Base-by-base conservation (phyloP, 2,797 vertebrate species). In the Schizothorax lantsangensis region DNA sequence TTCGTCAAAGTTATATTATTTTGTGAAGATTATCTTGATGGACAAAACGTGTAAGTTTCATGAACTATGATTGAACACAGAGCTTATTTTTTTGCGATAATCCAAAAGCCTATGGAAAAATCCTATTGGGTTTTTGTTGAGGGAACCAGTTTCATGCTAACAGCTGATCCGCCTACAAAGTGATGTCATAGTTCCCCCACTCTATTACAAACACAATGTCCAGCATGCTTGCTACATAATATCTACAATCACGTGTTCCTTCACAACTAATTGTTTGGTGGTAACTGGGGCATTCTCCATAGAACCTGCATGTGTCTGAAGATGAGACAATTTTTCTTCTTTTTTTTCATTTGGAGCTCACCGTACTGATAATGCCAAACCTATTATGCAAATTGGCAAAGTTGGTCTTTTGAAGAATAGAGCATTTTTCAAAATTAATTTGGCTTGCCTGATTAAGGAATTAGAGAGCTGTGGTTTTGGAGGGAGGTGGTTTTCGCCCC, bases 401-500 rank as follows among this genome's bases (percentile, higher is more conserved):
- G 84, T 83, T 85, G 38, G 68, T 88, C 49, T 84, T 81, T 80
- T 68, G 38, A 86, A 83, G 52, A 88, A 85, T 73, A 57, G 66
- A 36, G 30, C 52, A 78, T 75, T 87, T 86, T 74, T 86, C 23
- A 26, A 81, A 86, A 86, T 89, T 81, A 33, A 86, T 84, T 86
- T 88, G 81, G 81, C 47, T 69, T 52, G 7, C 62, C 80, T 74
- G 83, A 88, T 89, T 81, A 86, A 85, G 81, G 84, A 88, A 86
- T 84, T 84, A 79, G 73, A 79, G 73, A 86, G 84, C 43, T 86
- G 68, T 54, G 54, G 47, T 74, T 69, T 71, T 59, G 17, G 38
- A 69, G 57, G 84, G 64, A 40, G 21, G 54, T 14, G 4, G 17
- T 40, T 62, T 45, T 30, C 7, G 23, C 14, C 43, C 36, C 64